phyloP scores from a whole-genome alignment of 2,888 invertebrate species.

The Orthosia incerta region DNA sequence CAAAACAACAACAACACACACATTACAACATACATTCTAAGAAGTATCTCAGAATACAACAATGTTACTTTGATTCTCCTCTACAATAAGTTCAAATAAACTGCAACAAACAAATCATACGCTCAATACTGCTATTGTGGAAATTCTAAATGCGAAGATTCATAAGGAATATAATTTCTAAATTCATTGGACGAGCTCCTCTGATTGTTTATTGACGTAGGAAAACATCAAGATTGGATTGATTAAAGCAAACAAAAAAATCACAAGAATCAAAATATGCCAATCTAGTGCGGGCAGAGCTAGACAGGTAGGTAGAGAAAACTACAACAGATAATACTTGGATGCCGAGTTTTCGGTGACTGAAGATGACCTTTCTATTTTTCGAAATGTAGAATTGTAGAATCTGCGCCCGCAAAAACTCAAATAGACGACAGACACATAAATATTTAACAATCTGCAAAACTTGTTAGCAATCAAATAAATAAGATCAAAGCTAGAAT shows the following conservation, averaged over 20 bases:
- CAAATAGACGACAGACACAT: slow-evolving; percentile 5
- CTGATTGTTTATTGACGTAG: slow-evolving; percentile 4
- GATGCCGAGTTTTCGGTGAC: background rate
- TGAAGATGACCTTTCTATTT: slow-evolving; percentile 9
- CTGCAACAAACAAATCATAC: background rate
- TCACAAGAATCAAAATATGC: slow-evolving; percentile 33
- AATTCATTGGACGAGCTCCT: background rate
- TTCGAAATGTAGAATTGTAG: too few species aligned
- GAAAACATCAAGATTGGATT: slow-evolving; percentile 5
- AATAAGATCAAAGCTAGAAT: slow-evolving; percentile 57
- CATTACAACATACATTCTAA: too few species aligned
- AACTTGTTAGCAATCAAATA: slow-evolving; percentile 55
- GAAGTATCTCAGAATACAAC: slow-evolving; percentile 16
- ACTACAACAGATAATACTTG: background rate
- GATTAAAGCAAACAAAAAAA: slow-evolving; percentile 27
- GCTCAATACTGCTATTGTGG: background rate
- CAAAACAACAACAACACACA: too few species aligned
- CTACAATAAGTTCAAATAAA: background rate
- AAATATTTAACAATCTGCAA: slow-evolving; percentile 29
- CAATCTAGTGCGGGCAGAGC: slow-evolving; percentile 15
- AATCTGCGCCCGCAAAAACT: background rate
- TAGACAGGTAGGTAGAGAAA: slow-evolving; percentile 8
- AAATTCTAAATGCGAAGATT: background rate
- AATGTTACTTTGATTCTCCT: background rate
- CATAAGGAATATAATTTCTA: background rate